Base-by-base conservation (phyloP, 2,113 vertebrate genomes). In the Pongo pygmaeus region DNA sequence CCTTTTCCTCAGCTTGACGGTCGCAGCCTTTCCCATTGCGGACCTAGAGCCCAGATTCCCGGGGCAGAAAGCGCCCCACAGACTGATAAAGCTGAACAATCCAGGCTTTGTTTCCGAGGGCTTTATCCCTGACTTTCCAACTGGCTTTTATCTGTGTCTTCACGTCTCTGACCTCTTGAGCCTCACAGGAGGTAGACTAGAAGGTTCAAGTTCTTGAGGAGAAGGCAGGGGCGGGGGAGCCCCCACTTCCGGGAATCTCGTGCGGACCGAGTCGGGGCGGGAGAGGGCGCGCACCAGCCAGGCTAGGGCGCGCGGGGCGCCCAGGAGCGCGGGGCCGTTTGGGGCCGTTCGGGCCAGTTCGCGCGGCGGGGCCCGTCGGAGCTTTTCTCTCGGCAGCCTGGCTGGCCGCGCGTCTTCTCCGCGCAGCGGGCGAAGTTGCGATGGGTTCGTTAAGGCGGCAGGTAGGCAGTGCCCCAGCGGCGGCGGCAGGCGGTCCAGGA, bases 391-490 rank as follows among this genome's bases (percentile, higher is more conserved):
- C 18, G 3, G 75, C 72, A 32, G 50, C 77, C 25, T 0, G 59
- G 27, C 64, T 2, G 50, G 40, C 84, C 35, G 77, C 46, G 64
- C 50, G 30, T 9, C 79, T 35, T 55, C 38, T 40, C 2, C 7
- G 32, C 59, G 93, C 80, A 89, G 98, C 92, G 78, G 97, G 97
- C 97, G 97, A 97, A 97, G 98, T 97, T 98, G 96, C 97, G 97
- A 98, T 98, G 98, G 98, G 98, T 98, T 98, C 98, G 75, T 97
- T 97, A 98, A 97, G 96, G 93, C 94, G 88, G 96, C 98, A 98
- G 98, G 99, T 98, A 98, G 99, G 99, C 98, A 98, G 98, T 96
- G 98, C 98, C 98, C 96, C 89, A 97, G 98, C 97, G 40, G 93
- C 57, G 80, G 95, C 94, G 27, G 91, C 96, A 78, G 97, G 96